Conservation (phyloP, 2,797 vertebrate genomes). For the Danio choprae region DNA sequence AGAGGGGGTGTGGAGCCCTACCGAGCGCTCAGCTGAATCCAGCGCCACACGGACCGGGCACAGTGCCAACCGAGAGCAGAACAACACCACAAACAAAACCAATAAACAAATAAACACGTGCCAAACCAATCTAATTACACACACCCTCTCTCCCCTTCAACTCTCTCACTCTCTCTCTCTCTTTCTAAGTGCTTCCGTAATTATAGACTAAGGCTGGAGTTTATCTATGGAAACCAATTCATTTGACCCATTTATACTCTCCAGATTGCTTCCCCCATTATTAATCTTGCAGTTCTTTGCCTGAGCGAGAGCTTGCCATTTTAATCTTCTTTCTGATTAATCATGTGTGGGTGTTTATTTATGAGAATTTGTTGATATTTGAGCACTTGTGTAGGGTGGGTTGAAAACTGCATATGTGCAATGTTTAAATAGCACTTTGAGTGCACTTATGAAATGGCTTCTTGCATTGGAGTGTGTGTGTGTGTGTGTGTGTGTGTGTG, state of each 20-base stretch:
- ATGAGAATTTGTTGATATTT: constrained; percentile 39
- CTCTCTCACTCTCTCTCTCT: constrained; percentile 45
- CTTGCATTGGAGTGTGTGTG: not conserved
- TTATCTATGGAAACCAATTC: constrained; percentile 64
- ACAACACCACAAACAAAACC: constrained; percentile 69
- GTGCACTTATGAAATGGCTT: constrained; percentile 9
- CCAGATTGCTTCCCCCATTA: constrained; percentile 56
- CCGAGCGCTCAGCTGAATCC: constrained; percentile 59
- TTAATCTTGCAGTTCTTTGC: constrained; percentile 50
- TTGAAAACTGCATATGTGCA: constrained; percentile 26
- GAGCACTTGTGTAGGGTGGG: constrained; percentile 21
- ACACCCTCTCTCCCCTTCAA: constrained; percentile 48
- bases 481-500: no score
- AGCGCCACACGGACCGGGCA: constrained; percentile 72
- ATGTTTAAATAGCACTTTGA: constrained; percentile 13
- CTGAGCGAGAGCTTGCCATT: constrained; percentile 52
- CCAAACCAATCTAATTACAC: constrained; percentile 63
- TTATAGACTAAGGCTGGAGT: constrained; percentile 57
- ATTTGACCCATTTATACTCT: constrained; percentile 63
- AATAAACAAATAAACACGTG: constrained; percentile 74
- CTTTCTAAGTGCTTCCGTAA: constrained; percentile 62
- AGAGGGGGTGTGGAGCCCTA: constrained; percentile 51
- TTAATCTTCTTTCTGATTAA: constrained; percentile 56
- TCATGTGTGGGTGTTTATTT: constrained; percentile 61
- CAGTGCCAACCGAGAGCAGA: constrained; percentile 66